phyloP scores from a whole-genome alignment of 1,140 invertebrate species.

The Drosophila tsacasi region DNA sequence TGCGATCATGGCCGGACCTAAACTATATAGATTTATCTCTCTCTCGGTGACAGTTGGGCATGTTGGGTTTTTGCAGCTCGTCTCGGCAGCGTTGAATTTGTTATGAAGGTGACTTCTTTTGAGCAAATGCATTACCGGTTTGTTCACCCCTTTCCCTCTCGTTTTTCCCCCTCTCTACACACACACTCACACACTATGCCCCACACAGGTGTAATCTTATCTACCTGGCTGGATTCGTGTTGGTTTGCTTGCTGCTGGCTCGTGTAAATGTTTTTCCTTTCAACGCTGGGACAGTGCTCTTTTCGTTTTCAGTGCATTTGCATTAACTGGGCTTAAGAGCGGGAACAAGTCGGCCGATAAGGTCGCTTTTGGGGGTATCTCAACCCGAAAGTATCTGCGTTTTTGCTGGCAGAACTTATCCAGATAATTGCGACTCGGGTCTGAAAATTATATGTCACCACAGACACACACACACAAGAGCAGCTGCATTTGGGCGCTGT shows the following conservation, averaged over 20 bases:
- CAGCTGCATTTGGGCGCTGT: conserved; percentile 38
- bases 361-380: conserved; percentile 7
- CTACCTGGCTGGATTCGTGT: conserved; percentile 49
- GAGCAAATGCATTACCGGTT: conserved; percentile 80
- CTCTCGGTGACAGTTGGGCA: conserved; percentile 23
- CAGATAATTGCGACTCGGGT: conserved; percentile 72
- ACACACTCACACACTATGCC: conserved; percentile 1
- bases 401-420: conserved; percentile 35
- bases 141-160: conserved; percentile 48
- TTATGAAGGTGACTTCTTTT: conserved; percentile 81
- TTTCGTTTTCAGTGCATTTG: conserved; percentile 33
- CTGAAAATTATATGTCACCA: conserved; percentile 72
- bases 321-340: conserved; percentile 25
- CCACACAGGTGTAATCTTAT: conserved; percentile 71
- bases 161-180: conserved; percentile 10
- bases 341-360: conserved; percentile 31
- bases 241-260: conserved; percentile 29
- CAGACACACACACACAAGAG: conserved; percentile 27
- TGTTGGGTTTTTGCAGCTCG: conserved; percentile 42
- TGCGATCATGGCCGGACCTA: conserved; percentile 38
- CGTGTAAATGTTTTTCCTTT: conserved; percentile 47
- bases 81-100: conserved; percentile 49
- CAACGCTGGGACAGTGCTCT: conserved; percentile 23
- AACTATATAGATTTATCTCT: conserved; percentile 53
- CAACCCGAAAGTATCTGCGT: conserved; percentile 8